Conservation (phyloP, 1,140 invertebrate species). For the Drosophila kanapiae region DNA sequence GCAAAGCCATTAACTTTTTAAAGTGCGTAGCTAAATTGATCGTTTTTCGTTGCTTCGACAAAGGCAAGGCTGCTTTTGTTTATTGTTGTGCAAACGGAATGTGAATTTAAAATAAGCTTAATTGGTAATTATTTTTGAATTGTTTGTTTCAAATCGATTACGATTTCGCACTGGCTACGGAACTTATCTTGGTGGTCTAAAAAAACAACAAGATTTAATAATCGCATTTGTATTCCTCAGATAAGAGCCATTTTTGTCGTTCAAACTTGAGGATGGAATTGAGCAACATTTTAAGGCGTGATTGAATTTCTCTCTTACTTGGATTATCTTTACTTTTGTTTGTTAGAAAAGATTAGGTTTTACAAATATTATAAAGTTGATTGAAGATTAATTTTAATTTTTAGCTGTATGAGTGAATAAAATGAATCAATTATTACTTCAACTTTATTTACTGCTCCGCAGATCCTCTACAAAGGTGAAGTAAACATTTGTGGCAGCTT, state of each 20-base stretch:
- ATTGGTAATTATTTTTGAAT: conserved; percentile 38
- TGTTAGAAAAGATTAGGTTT: too few species aligned
- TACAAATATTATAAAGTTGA: neutral
- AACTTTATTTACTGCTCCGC: conserved; percentile 4
- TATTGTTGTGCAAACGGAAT: conserved; percentile 8
- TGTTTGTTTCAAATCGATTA: conserved; percentile 29
- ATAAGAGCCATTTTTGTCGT: conserved; percentile 12
- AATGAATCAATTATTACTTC: neutral
- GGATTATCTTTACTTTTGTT: neutral
- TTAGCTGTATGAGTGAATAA: neutral
- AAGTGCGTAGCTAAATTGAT: neutral
- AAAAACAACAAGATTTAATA: conserved; percentile 37
- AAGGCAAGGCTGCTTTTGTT: conserved; percentile 1
- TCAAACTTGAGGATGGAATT: neutral
- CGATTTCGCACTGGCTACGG: neutral
- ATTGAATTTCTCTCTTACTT: neutral
- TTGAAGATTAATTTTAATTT: neutral
- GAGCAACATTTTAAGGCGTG: neutral
- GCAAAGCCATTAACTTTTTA: neutral
- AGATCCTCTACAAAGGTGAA: conserved; percentile 54
- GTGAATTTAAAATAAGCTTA: conserved; percentile 33
- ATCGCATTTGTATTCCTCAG: conserved; percentile 34
- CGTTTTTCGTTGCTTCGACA: neutral
- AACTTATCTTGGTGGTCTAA: conserved; percentile 30
- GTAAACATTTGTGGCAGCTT: conserved; percentile 55